A percentile compares a stretch with the other conserved stretches of the same genome.
Evolutionary conservation across 2,797 vertebrate species (phyloP).

Genomic region (Balearica regulorum): DNA sequence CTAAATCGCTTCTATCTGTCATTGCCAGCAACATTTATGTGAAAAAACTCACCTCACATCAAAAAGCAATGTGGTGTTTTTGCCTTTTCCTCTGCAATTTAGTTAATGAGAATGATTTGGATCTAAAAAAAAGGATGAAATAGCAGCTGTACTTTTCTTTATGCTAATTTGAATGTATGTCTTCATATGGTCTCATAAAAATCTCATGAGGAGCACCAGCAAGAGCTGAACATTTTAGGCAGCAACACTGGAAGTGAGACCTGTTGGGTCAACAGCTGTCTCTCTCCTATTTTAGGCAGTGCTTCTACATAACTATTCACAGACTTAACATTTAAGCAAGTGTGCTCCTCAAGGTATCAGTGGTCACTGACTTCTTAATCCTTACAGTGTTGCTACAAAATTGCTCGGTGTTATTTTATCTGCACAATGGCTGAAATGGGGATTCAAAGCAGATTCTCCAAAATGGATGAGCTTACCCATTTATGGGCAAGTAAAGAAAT

Average conservation of each 20-base stretch:
- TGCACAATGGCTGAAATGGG: neutral
- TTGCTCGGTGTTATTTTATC: neutral
- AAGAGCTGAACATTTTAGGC: neutral
- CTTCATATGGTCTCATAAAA: neutral
- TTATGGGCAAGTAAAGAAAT: neutral
- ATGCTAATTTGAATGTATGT: neutral
- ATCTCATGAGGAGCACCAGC: neutral
- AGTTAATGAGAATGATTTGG: neutral
- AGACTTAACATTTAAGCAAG: neutral
- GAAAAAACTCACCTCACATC: accelerated
- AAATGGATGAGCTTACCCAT: neutral
- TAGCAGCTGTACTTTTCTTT: neutral
- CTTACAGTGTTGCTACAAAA: neutral
- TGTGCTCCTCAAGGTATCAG: neutral
- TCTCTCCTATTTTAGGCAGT: neutral
- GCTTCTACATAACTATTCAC: neutral
- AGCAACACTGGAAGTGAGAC: neutral
- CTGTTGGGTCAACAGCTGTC: neutral
- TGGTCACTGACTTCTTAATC: neutral
- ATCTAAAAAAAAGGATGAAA: slow-evolving; percentile 17
- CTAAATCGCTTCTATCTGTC: slow-evolving; percentile 42
- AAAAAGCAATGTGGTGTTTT: neutral
- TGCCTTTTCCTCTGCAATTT: neutral
- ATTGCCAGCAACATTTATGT: neutral
- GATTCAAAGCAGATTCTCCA: neutral